Conservation (phyloP, 2,888 invertebrate genomes). For the Eilema depressum region DNA sequence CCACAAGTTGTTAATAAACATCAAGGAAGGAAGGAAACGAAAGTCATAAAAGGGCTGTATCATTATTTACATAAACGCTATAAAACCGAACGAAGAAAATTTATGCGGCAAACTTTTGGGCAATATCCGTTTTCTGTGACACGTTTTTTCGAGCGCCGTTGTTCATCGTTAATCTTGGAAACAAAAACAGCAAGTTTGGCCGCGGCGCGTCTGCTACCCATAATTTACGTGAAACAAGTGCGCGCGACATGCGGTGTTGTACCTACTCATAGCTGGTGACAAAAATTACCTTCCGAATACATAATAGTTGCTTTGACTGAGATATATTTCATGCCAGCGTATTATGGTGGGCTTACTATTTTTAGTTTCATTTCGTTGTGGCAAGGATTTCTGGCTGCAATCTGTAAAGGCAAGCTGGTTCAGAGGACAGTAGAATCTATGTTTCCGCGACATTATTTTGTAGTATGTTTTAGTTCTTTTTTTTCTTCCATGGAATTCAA, state of each 20-base stretch:
- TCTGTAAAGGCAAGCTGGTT: background rate
- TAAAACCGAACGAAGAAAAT: slow-evolving; percentile 77
- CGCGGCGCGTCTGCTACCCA: slow-evolving; percentile 72
- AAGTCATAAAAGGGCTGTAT: slow-evolving; percentile 69
- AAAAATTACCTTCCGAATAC: slow-evolving; percentile 63
- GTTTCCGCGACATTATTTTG: background rate
- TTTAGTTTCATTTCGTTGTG: slow-evolving; percentile 23
- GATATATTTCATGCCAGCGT: slow-evolving; percentile 36
- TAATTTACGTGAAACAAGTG: slow-evolving; percentile 81
- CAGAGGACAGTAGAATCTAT: background rate
- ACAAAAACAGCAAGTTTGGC: slow-evolving; percentile 83
- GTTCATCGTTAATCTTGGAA: slow-evolving; percentile 86
- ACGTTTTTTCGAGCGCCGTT: slow-evolving; percentile 82
- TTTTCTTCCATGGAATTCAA: no score
- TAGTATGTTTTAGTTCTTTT: no score
- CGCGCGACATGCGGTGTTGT: slow-evolving; percentile 74
- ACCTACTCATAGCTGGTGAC: slow-evolving; percentile 46
- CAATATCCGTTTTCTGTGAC: slow-evolving; percentile 83
- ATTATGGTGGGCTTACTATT: slow-evolving; percentile 39
- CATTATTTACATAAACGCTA: slow-evolving; percentile 77
- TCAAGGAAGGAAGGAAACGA: slow-evolving; percentile 49
- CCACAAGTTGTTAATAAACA: slow-evolving; percentile 56
- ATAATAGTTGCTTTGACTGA: slow-evolving; percentile 27
- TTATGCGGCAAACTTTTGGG: slow-evolving; percentile 78
- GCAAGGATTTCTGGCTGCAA: background rate